Evolutionary conservation across 2,113 vertebrate genomes (phyloP).

Genomic region (Meleagris gallopavo): DNA sequence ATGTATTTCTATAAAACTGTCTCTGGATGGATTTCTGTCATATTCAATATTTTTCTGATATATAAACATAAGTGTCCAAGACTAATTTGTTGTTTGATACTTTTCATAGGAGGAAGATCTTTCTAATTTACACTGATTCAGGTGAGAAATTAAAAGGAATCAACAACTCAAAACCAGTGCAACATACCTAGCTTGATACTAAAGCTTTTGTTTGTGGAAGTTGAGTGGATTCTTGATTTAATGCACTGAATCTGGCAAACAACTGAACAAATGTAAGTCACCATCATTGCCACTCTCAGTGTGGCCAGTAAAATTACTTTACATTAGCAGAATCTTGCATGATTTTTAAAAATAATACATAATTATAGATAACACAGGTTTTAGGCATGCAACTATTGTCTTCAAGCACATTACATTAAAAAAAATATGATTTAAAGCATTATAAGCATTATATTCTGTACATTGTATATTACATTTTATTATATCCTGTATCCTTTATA

Average conservation of each 20-base stretch:
- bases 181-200: not conserved
- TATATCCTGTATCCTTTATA: not conserved
- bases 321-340: not conserved
- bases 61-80: not conserved
- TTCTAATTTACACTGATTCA: not conserved
- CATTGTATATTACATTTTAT: not conserved
- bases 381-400: not conserved
- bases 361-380: not conserved
- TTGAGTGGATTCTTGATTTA: not conserved
- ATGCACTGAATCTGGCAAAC: not conserved
- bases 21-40: not conserved
- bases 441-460: accelerated
- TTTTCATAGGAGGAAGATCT: not conserved
- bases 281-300: not conserved
- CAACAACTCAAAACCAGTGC: not conserved
- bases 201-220: not conserved
- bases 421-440: not conserved
- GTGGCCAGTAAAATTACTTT: not conserved
- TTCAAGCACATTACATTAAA: not conserved
- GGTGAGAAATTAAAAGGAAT: not conserved
- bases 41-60: not conserved
- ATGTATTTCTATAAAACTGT: not conserved
- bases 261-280: not conserved
- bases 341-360: not conserved
- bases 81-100: not conserved